These are phyloP conservation scores for Apostichopus japonicus DNA, from an alignment of 35 echinoderm and acorn worm genomes.

Conservation along the genomic window DNA sequence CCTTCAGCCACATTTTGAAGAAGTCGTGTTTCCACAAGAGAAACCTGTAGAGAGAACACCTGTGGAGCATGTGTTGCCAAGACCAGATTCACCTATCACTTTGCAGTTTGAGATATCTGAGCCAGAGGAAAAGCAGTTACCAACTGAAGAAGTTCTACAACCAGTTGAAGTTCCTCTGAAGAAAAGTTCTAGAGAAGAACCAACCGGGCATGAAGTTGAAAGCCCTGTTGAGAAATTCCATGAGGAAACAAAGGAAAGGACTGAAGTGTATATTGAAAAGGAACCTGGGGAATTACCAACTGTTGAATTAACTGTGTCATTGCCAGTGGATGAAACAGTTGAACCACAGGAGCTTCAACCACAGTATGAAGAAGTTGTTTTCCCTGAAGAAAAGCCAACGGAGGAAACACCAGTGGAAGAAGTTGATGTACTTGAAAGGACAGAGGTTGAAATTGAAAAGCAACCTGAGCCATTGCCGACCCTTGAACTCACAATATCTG, in stretches of 20 bases:
- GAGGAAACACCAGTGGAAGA: constrained; percentile 18
- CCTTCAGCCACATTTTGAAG: constrained; percentile 45
- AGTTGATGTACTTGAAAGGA: constrained; percentile 22
- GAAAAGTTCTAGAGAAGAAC: constrained; percentile 25
- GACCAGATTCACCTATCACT: constrained; percentile 16
- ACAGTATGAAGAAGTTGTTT: constrained; percentile 46
- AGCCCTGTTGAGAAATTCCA: not conserved
- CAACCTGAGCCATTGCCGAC: constrained; percentile 24
- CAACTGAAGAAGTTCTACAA: constrained; percentile 12
- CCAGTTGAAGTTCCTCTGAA: constrained; percentile 11
- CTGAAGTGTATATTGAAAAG: constrained; percentile 34
- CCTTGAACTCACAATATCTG: constrained; percentile 17
- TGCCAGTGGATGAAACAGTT: constrained; percentile 56
- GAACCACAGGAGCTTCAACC: constrained; percentile 19
- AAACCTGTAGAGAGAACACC: constrained; percentile 21
- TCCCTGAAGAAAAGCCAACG: constrained; percentile 15
- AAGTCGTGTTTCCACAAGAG: constrained; percentile 65
- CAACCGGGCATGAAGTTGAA: not conserved
- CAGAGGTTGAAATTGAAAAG: constrained; percentile 19
- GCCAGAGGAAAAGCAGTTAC: constrained; percentile 37
- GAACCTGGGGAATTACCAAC: constrained; percentile 57
- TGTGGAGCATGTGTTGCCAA: constrained; percentile 24
- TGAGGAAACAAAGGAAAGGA: constrained; percentile 33
- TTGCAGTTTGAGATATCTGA: not conserved
- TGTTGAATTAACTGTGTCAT: constrained; percentile 34